Conservation (phyloP, 2,888 invertebrate species). For the Zygothrica quintamaculata region DNA sequence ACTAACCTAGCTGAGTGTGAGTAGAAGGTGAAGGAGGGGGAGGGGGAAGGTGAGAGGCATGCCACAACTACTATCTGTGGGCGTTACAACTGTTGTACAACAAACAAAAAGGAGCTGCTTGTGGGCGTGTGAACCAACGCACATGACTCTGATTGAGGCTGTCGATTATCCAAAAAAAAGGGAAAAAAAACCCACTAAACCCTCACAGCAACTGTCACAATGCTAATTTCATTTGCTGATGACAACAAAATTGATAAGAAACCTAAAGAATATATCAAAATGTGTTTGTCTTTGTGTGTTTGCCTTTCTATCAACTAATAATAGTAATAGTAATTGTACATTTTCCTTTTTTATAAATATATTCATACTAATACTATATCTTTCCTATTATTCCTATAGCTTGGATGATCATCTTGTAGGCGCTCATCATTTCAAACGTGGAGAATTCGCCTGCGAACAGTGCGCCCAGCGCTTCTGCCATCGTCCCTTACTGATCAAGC, state of each 20-base stretch:
- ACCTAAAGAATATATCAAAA: too few relatives aligned
- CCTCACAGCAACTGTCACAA: constrained; percentile 49
- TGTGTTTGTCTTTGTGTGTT: too few relatives aligned
- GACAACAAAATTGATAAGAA: constrained; percentile 53
- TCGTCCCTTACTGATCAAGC: constrained; percentile 91
- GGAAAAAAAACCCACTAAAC: constrained; percentile 15
- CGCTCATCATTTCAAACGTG: constrained; percentile 91
- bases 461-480: constrained; percentile 93
- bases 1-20: not conserved
- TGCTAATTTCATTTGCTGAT: constrained; percentile 73
- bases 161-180: constrained; percentile 49
- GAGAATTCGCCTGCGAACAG: constrained; percentile 92
- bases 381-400: constrained; percentile 86
- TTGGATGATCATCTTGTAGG: constrained; percentile 92
- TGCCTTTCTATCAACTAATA: too few relatives aligned
- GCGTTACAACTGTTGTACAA: constrained; percentile 56
- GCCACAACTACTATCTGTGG: constrained; percentile 30
- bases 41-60: too few relatives aligned
- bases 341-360: too few relatives aligned
- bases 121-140: constrained; percentile 77
- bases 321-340: too few relatives aligned
- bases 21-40: too few relatives aligned
- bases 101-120: constrained; percentile 60
- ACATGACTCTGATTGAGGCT: constrained; percentile 73
- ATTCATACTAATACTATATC: constrained; percentile 6